phyloP scores from a whole-genome alignment of 2,113 vertebrate species.

The Glaucidium brasilianum region DNA sequence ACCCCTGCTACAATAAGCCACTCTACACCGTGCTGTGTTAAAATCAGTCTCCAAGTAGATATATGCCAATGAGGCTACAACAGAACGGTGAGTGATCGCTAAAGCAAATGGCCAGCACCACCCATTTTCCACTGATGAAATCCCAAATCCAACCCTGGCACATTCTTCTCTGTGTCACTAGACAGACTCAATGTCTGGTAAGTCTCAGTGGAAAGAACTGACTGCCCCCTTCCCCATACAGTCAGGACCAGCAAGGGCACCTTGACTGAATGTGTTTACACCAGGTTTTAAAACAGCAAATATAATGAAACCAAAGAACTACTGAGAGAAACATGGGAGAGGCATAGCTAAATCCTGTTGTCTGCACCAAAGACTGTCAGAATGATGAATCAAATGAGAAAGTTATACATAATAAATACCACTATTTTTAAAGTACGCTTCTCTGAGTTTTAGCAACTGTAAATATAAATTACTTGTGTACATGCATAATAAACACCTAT shows the following conservation, averaged over 20 bases:
- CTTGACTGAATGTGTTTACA: neutral
- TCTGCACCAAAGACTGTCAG: neutral
- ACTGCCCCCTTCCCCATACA: neutral
- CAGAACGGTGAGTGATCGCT: neutral
- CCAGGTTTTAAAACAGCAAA: neutral
- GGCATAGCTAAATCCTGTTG: neutral
- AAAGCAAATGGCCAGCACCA: neutral
- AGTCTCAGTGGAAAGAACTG: neutral
- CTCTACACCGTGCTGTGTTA: fast-evolving
- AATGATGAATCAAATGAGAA: neutral
- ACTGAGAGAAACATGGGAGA: fast-evolving
- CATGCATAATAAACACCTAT: neutral
- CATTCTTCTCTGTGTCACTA: neutral
- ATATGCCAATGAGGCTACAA: neutral
- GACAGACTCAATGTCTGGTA: neutral
- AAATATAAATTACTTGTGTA: neutral
- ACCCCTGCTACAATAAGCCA: neutral
- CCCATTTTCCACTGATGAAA: neutral
- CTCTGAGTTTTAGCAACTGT: neutral
- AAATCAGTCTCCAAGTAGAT: neutral
- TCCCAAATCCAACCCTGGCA: neutral
- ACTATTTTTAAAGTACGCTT: neutral
- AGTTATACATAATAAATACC: neutral
- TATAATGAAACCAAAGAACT: neutral
- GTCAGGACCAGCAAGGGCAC: neutral